These are phyloP conservation scores for Galerucella nymphaeae DNA, from an alignment of 2,888 invertebrate genomes.

Conservation along the genomic window DNA sequence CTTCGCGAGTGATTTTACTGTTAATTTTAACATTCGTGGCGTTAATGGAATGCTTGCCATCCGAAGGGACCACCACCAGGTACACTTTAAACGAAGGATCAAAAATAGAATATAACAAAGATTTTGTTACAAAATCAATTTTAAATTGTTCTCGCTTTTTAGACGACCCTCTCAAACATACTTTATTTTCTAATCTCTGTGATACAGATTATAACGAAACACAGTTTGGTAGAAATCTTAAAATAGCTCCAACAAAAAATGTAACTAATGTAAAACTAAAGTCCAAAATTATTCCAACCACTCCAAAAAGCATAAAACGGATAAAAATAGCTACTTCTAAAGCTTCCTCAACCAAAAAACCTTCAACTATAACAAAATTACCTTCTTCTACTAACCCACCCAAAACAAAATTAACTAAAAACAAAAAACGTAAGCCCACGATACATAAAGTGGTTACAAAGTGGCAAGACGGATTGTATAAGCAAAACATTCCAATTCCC, in stretches of 20 bases:
- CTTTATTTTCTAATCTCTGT: slow-evolving; percentile 5
- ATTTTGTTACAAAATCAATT: slow-evolving; percentile 8
- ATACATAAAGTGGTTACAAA: slow-evolving; percentile 66
- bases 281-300: slow-evolving; percentile 2
- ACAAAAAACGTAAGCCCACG: slow-evolving; percentile 54
- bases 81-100: slow-evolving; percentile 55
- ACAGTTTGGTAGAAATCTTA: not conserved
- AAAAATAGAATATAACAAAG: slow-evolving; percentile 30
- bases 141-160: slow-evolving; percentile 43
- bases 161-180: slow-evolving; percentile 21
- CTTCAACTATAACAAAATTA: not conserved
- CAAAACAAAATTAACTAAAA: slow-evolving; percentile 13
- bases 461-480: slow-evolving; percentile 67
- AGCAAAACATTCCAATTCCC: slow-evolving; percentile 59
- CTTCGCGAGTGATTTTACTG: slow-evolving; percentile 51
- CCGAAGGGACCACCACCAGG: slow-evolving; percentile 60
- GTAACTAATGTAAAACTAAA: not conserved
- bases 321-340: slow-evolving; percentile 5
- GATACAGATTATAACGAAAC: not conserved
- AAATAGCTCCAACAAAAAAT: not conserved
- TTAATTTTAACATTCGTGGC: slow-evolving; percentile 53
- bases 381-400: not conserved
- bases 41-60: slow-evolving; percentile 51
- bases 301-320: slow-evolving; percentile 4
- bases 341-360: too few relatives aligned